These are phyloP conservation scores for Emydoidea blandingii DNA, from an alignment of 2,797 vertebrate species.

Conservation along the genomic window DNA sequence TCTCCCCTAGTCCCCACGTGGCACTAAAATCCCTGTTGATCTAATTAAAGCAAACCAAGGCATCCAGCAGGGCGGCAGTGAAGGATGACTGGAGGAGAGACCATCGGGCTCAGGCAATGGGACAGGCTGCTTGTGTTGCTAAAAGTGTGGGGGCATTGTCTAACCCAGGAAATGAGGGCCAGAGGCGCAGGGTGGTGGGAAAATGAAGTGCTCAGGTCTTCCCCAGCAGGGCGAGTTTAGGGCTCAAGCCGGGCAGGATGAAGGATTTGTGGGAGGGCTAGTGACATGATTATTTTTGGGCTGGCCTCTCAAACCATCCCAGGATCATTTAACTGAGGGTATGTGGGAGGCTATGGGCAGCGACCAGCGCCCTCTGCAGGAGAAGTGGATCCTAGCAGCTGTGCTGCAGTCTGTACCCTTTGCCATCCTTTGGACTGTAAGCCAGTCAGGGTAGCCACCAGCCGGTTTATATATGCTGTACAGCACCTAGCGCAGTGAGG, in stretches of 20 bases:
- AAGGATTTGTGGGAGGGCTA: no score
- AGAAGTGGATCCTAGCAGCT: no score
- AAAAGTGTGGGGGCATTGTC: not conserved
- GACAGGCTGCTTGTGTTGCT: not conserved
- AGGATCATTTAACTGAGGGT: no score
- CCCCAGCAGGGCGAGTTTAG: not conserved
- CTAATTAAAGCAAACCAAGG: not conserved
- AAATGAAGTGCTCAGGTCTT: not conserved
- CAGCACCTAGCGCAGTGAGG: no score
- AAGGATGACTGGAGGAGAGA: not conserved
- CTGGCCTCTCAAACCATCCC: no score
- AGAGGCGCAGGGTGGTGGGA: not conserved
- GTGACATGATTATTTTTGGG: no score
- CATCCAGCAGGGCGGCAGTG: not conserved
- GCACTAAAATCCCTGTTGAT: not conserved
- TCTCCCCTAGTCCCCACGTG: not conserved
- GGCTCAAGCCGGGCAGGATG: not conserved
- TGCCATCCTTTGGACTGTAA: no score
- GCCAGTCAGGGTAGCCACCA: no score
- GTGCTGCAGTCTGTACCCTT: no score
- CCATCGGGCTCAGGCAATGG: not conserved
- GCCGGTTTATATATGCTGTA: no score
- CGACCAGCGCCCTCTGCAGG: not conserved
- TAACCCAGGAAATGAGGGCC: not conserved
- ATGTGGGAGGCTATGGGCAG: not conserved